Conservation (phyloP, 92 coral and sea anemone genomes). For the Chrysogorgia sp. region DNA sequence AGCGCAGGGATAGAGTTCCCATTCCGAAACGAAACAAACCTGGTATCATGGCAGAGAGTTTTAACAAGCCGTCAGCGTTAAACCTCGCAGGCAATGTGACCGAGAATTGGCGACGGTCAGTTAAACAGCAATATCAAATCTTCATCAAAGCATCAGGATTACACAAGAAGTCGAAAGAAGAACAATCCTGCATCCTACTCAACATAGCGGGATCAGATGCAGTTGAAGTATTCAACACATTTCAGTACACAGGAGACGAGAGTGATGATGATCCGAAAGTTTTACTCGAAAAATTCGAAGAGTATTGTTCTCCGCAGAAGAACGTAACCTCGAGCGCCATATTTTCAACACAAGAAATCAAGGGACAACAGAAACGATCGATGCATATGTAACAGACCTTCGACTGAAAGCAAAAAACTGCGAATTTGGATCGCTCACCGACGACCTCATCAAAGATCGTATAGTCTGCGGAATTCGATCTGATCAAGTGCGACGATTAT, state of each 20-base stretch:
- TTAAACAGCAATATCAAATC: conserved; percentile 32
- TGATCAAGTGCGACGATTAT: conserved; percentile 41
- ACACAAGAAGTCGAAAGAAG: conserved; percentile 17
- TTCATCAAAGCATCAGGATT: conserved; percentile 27
- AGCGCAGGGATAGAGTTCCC: conserved; percentile 7
- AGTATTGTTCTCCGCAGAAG: conserved; percentile 29
- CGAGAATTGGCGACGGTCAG: conserved; percentile 42
- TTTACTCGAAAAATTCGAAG: conserved; percentile 38
- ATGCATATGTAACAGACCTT: conserved; percentile 41
- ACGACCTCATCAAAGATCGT: conserved; percentile 38
- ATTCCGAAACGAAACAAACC: conserved; percentile 6
- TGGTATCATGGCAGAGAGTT: conserved; percentile 24
- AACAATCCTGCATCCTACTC: conserved; percentile 30
- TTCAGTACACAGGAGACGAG: conserved; percentile 17
- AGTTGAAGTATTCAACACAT: conserved; percentile 17
- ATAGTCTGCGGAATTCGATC: conserved; percentile 33
- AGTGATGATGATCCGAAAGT: conserved; percentile 27
- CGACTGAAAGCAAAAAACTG: conserved; percentile 47
- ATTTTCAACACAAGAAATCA: conserved; percentile 41
- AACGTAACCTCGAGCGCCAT: conserved; percentile 19
- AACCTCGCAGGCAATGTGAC: conserved; percentile 41
- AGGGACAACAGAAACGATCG: conserved; percentile 31
- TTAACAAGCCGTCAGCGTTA: conserved; percentile 39
- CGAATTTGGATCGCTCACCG: conserved; percentile 24
- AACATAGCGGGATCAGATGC: conserved; percentile 43